Conservation (phyloP, 2,113 vertebrate genomes). For the Ceyx melanurus region DNA sequence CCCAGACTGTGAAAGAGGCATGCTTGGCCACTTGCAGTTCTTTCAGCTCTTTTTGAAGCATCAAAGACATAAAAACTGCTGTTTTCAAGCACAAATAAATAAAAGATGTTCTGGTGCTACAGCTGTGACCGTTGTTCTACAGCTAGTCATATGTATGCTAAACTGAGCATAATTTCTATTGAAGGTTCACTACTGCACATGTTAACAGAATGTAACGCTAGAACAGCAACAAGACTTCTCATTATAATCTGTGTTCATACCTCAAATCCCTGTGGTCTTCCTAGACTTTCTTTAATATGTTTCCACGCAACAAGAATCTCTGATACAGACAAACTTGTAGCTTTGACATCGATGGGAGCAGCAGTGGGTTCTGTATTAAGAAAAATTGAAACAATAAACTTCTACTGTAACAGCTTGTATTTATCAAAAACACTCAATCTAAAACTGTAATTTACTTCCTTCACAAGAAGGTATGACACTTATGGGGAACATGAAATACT, state of each 20-base stretch:
- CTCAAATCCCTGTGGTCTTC: conserved; percentile 93
- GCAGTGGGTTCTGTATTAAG: conserved; percentile 87
- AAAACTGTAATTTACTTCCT: conserved; percentile 17
- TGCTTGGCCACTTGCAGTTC: conserved; percentile 19
- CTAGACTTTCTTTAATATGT: conserved; percentile 86
- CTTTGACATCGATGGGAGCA: conserved; percentile 87
- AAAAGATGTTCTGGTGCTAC: background rate
- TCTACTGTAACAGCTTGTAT: conserved; percentile 1
- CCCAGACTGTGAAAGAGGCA: background rate
- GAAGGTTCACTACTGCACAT: conserved; percentile 10
- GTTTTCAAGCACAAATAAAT: conserved; percentile 28
- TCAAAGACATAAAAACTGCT: background rate
- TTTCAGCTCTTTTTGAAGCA: conserved; percentile 3
- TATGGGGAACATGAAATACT: conserved; percentile 29
- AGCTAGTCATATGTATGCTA: background rate
- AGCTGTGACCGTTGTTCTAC: background rate
- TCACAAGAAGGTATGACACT: conserved; percentile 7
- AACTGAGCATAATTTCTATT: conserved; percentile 1
- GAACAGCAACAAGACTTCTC: conserved; percentile 43
- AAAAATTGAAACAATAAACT: conserved; percentile 67
- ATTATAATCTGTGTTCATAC: conserved; percentile 73
- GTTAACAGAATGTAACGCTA: conserved; percentile 1
- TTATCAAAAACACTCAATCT: conserved; percentile 19
- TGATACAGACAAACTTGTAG: conserved; percentile 86
- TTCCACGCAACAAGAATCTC: conserved; percentile 92